These are phyloP conservation scores for Caenorhabditis sp. DNA, from an alignment of 2,888 invertebrate genomes.

Conservation along the genomic window DNA sequence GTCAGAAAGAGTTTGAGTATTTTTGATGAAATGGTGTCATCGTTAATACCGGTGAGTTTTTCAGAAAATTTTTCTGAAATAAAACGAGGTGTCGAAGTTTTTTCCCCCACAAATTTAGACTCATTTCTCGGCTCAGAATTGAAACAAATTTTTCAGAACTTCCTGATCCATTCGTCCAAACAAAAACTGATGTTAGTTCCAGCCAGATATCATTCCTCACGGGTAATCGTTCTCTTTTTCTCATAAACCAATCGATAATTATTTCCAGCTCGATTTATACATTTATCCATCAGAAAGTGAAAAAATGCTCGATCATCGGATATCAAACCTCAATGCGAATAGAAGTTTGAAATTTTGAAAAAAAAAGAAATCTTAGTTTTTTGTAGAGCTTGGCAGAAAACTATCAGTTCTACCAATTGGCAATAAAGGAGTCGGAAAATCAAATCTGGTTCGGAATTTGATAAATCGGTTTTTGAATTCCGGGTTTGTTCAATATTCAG, in stretches of 20 bases:
- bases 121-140: too few relatives aligned
- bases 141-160: slow-evolving; percentile 41
- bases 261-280: neutral
- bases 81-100: too few relatives aligned
- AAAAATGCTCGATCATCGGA: neutral
- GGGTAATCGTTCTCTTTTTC: neutral
- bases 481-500: neutral
- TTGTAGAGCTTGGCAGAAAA: slow-evolving; percentile 8
- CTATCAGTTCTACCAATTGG: slow-evolving; percentile 46
- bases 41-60: slow-evolving; percentile 13
- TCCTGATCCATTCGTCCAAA: slow-evolving; percentile 22
- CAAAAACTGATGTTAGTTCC: slow-evolving; percentile 19
- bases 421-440: slow-evolving; percentile 34
- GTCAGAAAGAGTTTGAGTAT: slow-evolving; percentile 17
- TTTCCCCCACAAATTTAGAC: too few relatives aligned
- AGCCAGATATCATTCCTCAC: slow-evolving; percentile 3
- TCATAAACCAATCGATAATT: neutral
- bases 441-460: slow-evolving; percentile 19
- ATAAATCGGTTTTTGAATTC: slow-evolving; percentile 16
- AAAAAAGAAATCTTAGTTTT: neutral
- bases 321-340: slow-evolving; percentile 4
- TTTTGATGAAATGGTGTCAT: slow-evolving; percentile 17
- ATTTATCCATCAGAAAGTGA: slow-evolving; percentile 15
- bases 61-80: neutral
- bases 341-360: slow-evolving; percentile 8